phyloP scores from a whole-genome alignment of 1,140 invertebrate genomes.

The Dendroctonus ponderosae region DNA sequence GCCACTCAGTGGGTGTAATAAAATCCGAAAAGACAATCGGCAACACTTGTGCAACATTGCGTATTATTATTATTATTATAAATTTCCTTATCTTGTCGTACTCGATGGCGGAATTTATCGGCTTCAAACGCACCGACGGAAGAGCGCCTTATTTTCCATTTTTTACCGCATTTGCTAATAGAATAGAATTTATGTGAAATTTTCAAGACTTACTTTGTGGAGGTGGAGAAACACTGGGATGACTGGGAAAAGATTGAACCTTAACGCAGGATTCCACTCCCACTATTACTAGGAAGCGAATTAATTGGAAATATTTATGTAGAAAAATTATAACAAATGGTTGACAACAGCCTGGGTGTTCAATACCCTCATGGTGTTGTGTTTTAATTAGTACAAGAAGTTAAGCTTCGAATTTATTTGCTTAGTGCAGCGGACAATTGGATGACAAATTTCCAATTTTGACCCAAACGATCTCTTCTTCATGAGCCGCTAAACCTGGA shows the following conservation, averaged over 20 bases:
- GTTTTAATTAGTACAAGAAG: conserved; percentile 17
- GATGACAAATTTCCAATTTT: too few species aligned
- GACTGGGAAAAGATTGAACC: too few species aligned
- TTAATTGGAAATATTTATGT: background rate
- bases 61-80: conserved; percentile 6
- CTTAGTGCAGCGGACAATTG: too few species aligned
- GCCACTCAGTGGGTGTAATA: conserved; percentile 3
- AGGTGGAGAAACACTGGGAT: too few species aligned
- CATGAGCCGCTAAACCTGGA: too few species aligned
- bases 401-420: background rate
- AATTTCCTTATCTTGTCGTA: conserved; percentile 13
- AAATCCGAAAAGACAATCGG: conserved; percentile 11
- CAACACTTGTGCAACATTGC: conserved; percentile 18
- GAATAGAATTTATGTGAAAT: too few species aligned
- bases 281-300: too few species aligned
- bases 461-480: too few species aligned
- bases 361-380: conserved; percentile 13
- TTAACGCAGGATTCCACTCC: too few species aligned
- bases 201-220: too few species aligned
- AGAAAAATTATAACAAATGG: conserved; percentile 12
- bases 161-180: too few species aligned
- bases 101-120: conserved; percentile 2
- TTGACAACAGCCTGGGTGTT: conserved; percentile 24
- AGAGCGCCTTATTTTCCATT: too few species aligned
- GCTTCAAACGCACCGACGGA: conserved; percentile 7